Conservation (phyloP, 2,797 vertebrate genomes). For the Pseudocheirus occidentalis region DNA sequence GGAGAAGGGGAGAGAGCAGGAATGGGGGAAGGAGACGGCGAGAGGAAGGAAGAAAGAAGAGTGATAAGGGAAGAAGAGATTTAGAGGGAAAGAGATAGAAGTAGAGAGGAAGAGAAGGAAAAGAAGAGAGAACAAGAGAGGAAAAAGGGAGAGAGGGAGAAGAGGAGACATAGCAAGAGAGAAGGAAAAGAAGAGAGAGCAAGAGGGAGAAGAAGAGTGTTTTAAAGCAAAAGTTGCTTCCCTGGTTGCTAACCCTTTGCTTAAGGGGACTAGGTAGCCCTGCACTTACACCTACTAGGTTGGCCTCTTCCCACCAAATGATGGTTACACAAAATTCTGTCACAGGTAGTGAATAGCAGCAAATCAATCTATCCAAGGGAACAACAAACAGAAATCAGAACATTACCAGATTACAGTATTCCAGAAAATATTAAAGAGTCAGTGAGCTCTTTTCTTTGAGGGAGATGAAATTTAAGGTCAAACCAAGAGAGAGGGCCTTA, state of each 20-base stretch:
- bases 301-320: neutral
- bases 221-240: neutral
- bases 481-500: neutral
- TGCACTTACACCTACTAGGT: neutral
- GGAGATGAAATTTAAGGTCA: neutral
- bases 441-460: neutral
- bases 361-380: neutral
- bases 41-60: neutral
- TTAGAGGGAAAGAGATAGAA: no score
- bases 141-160: no score
- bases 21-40: no score
- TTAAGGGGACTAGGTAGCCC: neutral
- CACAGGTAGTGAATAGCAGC: neutral
- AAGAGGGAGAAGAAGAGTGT: neutral
- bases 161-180: no score
- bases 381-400: neutral
- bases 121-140: no score
- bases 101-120: no score
- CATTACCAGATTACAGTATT: neutral
- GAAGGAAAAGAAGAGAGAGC: no score
- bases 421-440: neutral
- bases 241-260: neutral
- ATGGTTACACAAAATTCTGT: neutral
- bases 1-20: neutral
- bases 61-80: no score